A percentile compares a stretch with the other conserved stretches of the same genome.
phyloP scores from a whole-genome alignment of 2,113 vertebrate species.

The Mus spicilegus region DNA sequence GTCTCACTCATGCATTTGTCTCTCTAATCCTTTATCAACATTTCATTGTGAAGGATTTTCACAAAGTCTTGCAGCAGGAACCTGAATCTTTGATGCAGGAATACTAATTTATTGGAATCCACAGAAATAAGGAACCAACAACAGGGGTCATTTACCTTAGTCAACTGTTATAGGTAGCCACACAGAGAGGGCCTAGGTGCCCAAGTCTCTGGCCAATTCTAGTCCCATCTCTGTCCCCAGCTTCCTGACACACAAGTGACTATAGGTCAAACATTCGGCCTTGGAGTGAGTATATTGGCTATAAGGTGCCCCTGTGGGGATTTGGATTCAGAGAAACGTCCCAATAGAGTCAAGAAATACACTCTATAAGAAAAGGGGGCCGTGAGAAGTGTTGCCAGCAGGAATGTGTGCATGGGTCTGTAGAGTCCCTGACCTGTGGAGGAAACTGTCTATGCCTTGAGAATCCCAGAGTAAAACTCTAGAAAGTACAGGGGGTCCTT shows the following conservation, averaged over 20 bases:
- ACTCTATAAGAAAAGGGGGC: not conserved
- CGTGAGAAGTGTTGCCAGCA: not conserved
- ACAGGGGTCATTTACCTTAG: not conserved
- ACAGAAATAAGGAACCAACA: not conserved
- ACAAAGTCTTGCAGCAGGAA: not conserved
- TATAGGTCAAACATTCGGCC: not conserved
- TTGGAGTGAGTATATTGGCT: not conserved
- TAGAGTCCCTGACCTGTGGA: not conserved
- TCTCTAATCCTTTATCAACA: not conserved
- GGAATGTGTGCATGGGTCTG: not conserved
- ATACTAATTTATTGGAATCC: not conserved
- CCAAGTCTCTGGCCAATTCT: not conserved
- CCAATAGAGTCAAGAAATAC: not conserved
- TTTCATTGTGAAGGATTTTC: not conserved
- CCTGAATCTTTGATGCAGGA: not conserved
- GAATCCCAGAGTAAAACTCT: not conserved
- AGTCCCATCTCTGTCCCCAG: no score
- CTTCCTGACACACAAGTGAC: not conserved
- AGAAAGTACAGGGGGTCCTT: not conserved
- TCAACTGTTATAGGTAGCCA: not conserved
- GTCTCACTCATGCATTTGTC: not conserved
- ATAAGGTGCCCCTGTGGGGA: not conserved
- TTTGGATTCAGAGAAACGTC: not conserved
- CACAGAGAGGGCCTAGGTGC: not conserved
- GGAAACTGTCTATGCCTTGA: not conserved